phyloP scores from a whole-genome alignment of 92 coral and sea anemone species.

The Porites cylindrica region DNA sequence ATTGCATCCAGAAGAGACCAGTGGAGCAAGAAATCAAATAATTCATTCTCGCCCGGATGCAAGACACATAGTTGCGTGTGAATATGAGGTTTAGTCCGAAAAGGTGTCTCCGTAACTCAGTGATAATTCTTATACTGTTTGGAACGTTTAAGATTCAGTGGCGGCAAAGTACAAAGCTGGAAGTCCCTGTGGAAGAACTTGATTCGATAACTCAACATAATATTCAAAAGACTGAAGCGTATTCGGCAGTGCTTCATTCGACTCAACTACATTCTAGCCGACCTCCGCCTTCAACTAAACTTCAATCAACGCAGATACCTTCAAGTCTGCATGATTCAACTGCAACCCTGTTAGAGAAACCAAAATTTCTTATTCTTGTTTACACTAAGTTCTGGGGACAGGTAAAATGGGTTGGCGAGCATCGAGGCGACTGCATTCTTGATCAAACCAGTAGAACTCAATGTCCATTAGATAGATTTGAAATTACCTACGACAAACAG shows the following conservation, averaged over 20 bases:
- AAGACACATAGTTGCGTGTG: too few species aligned
- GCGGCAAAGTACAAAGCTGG: neutral
- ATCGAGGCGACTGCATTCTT: constrained; percentile 10
- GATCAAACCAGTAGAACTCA: constrained; percentile 34
- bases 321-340: neutral
- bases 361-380: neutral
- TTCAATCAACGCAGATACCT: neutral
- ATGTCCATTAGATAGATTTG: constrained; percentile 71
- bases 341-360: neutral
- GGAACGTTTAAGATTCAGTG: constrained; percentile 8
- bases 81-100: neutral
- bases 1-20: too few species aligned
- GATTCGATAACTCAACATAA: neutral
- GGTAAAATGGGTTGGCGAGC: constrained; percentile 15
- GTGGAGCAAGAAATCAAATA: too few species aligned
- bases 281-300: neutral
- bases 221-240: neutral
- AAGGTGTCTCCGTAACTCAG: neutral
- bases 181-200: neutral
- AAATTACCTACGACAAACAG: constrained; percentile 73
- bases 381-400: neutral
- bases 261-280: neutral
- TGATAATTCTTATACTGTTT: neutral
- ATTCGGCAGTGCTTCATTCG: neutral
- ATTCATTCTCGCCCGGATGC: too few species aligned